phyloP scores from a whole-genome alignment of 2,888 invertebrate species.

The Andrena hattorfiana region DNA sequence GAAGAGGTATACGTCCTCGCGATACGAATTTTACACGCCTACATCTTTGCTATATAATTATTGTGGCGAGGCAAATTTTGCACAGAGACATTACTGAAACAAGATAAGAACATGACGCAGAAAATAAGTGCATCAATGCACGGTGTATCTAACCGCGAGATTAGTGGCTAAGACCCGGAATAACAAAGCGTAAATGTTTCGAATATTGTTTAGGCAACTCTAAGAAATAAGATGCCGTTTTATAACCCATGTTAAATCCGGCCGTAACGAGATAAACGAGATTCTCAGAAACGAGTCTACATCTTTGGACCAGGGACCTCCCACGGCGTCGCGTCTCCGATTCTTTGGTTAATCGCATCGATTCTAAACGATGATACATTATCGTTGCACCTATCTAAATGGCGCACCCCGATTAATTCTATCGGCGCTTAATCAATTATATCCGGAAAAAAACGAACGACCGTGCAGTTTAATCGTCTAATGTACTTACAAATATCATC shows the following conservation, averaged over 20 bases:
- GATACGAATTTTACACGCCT: constrained; percentile 22
- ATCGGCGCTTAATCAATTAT: not conserved
- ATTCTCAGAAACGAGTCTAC: constrained; percentile 46
- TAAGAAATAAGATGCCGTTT: constrained; percentile 8
- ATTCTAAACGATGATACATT: constrained; percentile 19
- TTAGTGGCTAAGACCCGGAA: not conserved
- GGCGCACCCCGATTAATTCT: not conserved
- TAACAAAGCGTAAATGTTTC: constrained; percentile 4
- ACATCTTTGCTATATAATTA: not conserved
- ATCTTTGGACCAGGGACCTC: constrained; percentile 44
- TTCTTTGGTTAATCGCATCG: constrained; percentile 41
- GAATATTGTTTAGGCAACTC: constrained; percentile 7
- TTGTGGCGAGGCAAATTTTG: not conserved
- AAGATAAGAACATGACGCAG: not conserved
- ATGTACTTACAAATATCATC: constrained; percentile 76
- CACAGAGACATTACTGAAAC: not conserved
- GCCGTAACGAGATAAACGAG: constrained; percentile 39
- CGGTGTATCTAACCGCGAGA: not conserved
- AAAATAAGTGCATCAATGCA: not conserved
- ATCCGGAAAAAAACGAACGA: not conserved
- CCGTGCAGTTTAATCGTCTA: not conserved
- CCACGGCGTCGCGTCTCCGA: constrained; percentile 46
- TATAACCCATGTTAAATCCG: not conserved
- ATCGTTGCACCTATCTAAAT: not conserved
- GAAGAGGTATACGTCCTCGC: constrained; percentile 18